These are phyloP conservation scores for Macrosiphum euphorbiae DNA, from an alignment of 2,888 invertebrate genomes.

Conservation along the genomic window DNA sequence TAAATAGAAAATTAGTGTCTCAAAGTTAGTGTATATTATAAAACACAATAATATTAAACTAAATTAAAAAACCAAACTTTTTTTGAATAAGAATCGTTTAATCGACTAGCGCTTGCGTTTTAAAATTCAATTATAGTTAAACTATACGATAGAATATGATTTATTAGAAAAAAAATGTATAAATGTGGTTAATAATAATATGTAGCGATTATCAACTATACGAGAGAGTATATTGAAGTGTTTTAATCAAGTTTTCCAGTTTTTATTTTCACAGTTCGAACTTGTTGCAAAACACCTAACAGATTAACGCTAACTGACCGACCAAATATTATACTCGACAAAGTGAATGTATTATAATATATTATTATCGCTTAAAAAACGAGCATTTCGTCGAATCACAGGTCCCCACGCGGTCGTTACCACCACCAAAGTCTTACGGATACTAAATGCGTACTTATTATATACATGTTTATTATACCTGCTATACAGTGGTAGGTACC, in stretches of 20 bases:
- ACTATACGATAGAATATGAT: no score
- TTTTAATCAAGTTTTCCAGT: not conserved
- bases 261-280: not conserved
- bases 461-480: no score
- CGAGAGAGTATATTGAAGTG: not conserved
- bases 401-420: not conserved
- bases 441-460: not conserved
- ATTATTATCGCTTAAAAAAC: not conserved
- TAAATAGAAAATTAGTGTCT: not conserved
- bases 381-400: not conserved
- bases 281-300: not conserved
- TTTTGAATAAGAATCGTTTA: not conserved
- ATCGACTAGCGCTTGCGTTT: not conserved
- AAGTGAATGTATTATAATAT: not conserved
- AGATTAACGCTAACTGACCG: not conserved
- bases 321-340: not conserved
- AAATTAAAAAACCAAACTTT: not conserved
- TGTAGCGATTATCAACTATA: not conserved
- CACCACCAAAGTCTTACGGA: not conserved
- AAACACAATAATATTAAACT: not conserved
- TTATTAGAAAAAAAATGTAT: not conserved
- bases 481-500: not conserved
- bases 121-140: not conserved
- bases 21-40: not conserved
- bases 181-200: not conserved